phyloP scores from a whole-genome alignment of 2,797 vertebrate species.

The Eulemur rubriventer region DNA sequence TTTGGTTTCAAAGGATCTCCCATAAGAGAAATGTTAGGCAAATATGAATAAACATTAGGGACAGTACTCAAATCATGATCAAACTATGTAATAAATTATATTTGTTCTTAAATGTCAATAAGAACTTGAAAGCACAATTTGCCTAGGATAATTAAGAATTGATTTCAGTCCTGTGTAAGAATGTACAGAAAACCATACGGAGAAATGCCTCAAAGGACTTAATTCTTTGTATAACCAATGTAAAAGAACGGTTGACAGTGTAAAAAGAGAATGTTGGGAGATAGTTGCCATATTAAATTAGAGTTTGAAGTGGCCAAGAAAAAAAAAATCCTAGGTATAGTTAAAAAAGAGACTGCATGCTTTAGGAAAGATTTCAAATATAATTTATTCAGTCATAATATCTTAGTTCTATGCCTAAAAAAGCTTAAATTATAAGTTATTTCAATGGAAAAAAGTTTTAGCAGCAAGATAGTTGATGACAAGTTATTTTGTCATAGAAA shows the following conservation, averaged over 20 bases:
- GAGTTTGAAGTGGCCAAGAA: not conserved
- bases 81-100: constrained; percentile 54
- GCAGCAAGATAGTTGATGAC: not conserved
- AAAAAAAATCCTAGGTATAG: not conserved
- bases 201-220: constrained; percentile 9
- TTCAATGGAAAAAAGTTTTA: not conserved
- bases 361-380: constrained; percentile 10
- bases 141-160: constrained; percentile 54
- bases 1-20: not conserved
- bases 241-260: not conserved
- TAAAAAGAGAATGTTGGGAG: constrained; percentile 1
- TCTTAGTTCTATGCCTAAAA: not conserved
- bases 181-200: constrained; percentile 7
- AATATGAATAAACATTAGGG: constrained; percentile 56
- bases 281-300: not conserved
- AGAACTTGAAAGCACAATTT: constrained; percentile 56
- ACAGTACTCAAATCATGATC: constrained; percentile 47
- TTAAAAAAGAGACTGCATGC: not conserved
- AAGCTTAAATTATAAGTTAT: not conserved
- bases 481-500: not conserved
- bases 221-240: not conserved
- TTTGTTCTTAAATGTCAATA: constrained; percentile 58
- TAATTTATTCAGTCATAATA: not conserved
- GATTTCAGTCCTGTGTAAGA: constrained; percentile 33
- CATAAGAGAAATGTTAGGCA: not conserved